Evolutionary conservation across 2,113 vertebrate genomes (phyloP).

Genomic region (Clarias macrocephalus): DNA sequence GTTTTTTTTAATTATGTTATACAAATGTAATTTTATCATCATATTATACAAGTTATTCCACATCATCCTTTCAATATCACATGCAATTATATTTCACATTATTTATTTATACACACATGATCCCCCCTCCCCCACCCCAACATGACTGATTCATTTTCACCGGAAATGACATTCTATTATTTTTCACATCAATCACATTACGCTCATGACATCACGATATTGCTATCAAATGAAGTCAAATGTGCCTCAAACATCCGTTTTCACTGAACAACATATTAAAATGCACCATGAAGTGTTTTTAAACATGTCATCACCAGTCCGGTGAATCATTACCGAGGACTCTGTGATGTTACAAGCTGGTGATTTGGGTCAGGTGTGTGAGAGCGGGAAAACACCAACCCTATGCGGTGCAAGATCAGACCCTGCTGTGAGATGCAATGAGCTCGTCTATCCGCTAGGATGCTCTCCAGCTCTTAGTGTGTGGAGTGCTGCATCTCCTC

Average conservation of each 20-base stretch:
- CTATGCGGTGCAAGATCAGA: not conserved
- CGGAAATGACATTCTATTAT: not conserved
- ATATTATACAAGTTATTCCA: not conserved
- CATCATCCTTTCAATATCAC: not conserved
- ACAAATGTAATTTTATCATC: too few species aligned
- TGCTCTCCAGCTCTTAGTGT: slow-evolving; percentile 46
- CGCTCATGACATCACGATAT: too few species aligned
- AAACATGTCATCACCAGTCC: not conserved
- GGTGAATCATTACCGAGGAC: not conserved
- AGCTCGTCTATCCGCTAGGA: slow-evolving; percentile 51
- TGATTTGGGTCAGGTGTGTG: not conserved
- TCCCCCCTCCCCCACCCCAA: not conserved
- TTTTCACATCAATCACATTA: not conserved
- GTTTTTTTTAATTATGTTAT: too few species aligned
- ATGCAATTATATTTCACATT: not conserved
- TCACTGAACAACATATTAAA: too few species aligned
- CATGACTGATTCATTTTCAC: not conserved
- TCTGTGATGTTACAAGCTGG: not conserved
- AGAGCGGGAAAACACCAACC: not conserved
- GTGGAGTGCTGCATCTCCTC: slow-evolving; percentile 19
- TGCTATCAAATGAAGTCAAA: not conserved
- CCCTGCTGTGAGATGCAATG: slow-evolving; percentile 29
- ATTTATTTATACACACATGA: too few species aligned
- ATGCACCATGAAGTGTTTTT: not conserved
- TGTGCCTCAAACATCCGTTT: not conserved